Conservation (phyloP, 2,797 vertebrate genomes). For the Onychomys leucogaster region DNA sequence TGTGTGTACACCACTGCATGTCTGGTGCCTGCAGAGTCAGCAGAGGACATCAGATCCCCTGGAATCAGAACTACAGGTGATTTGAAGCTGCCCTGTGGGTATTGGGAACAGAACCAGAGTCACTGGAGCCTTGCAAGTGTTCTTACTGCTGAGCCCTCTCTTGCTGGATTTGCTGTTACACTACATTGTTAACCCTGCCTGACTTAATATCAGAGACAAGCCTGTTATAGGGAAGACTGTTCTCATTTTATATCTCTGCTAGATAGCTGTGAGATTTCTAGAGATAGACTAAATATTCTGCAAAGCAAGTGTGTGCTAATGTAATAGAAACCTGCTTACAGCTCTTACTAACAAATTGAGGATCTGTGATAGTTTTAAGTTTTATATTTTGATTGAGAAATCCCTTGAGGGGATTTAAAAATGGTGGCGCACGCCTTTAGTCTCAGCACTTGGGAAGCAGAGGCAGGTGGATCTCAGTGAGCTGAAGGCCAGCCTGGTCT, state of each 20-base stretch:
- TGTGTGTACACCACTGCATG: too few relatives aligned
- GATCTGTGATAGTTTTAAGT: neutral
- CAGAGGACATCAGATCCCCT: neutral
- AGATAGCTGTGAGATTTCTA: neutral
- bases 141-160: neutral
- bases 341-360: neutral
- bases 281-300: neutral
- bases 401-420: neutral
- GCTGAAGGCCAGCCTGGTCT: too few relatives aligned
- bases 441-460: too few relatives aligned
- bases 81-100: neutral
- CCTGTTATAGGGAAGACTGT: neutral
- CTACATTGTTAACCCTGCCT: neutral
- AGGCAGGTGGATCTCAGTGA: too few relatives aligned
- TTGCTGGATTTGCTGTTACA: neutral
- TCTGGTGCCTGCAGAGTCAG: neutral
- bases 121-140: too few relatives aligned
- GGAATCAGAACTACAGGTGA: neutral
- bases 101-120: neutral
- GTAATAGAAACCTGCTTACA: neutral
- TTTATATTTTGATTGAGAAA: constrained; percentile 6
- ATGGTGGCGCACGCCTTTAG: neutral
- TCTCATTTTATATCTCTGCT: neutral
- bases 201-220: neutral
- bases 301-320: neutral